phyloP scores from a whole-genome alignment of 2,888 invertebrate genomes.

The Sesamia inferens region DNA sequence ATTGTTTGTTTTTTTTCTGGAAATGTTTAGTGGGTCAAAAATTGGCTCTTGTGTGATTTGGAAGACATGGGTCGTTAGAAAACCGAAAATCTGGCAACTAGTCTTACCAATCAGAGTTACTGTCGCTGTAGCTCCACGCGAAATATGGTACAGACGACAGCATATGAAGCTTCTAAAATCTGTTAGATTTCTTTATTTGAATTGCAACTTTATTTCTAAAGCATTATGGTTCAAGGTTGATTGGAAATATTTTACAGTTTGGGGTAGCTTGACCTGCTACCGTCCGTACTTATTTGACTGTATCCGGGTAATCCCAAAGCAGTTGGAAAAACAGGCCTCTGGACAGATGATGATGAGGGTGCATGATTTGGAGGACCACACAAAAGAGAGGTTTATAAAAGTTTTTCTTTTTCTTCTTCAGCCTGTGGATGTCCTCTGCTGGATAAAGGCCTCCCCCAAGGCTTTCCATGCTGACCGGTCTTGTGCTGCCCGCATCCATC shows the following conservation, averaged over 20 bases:
- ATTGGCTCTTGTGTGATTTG: not conserved
- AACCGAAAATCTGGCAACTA: not conserved
- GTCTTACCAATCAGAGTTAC: not conserved
- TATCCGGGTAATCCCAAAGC: not conserved
- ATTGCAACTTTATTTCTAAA: no score
- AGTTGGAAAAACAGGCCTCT: not conserved
- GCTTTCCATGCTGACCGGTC: no score
- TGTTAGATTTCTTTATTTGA: no score
- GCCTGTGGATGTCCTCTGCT: no score
- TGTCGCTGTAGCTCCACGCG: not conserved
- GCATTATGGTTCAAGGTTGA: no score
- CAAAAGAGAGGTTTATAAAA: not conserved
- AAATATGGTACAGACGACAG: not conserved
- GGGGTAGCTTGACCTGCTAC: no score
- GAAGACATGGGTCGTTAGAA: not conserved
- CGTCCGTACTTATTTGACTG: no score
- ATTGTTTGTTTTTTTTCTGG: not conserved
- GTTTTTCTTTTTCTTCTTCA: no score
- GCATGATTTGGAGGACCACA: not conserved
- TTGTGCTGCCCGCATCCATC: no score
- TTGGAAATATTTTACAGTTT: no score
- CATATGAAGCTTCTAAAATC: not conserved
- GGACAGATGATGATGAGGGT: not conserved
- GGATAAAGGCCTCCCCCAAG: no score
- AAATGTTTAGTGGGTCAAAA: not conserved